phyloP scores from a whole-genome alignment of 2,113 vertebrate genomes.

The Verasper variegatus region DNA sequence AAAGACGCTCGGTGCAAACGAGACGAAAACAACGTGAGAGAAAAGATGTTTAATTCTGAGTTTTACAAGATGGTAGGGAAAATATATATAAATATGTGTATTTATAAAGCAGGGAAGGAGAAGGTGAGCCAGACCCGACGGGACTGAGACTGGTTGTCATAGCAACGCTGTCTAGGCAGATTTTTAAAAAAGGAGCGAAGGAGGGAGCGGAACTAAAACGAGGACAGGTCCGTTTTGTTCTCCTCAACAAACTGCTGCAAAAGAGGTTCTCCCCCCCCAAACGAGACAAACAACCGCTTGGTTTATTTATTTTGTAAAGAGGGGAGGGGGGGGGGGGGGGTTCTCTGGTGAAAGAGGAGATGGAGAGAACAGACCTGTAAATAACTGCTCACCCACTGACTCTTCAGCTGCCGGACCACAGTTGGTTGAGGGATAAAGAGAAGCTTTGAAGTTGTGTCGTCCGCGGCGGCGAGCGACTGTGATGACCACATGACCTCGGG shows the following conservation, averaged over 20 bases:
- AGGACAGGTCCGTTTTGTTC: conserved; percentile 57
- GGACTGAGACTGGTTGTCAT: conserved; percentile 73
- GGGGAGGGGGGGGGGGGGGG: not conserved
- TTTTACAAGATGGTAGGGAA: conserved; percentile 6
- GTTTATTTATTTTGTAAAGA: not conserved
- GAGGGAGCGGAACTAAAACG: conserved; percentile 39
- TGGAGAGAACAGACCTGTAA: conserved; percentile 42
- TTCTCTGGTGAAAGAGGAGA: not conserved
- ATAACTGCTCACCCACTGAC: conserved; percentile 57
- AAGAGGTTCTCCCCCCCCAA: not conserved
- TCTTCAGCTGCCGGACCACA: conserved; percentile 33
- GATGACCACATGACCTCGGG: too few relatives aligned
- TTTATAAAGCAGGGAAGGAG: not conserved
- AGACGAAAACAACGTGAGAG: too few relatives aligned
- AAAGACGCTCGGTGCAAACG: not conserved
- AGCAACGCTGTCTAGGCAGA: conserved; percentile 70
- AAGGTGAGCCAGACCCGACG: conserved; percentile 55
- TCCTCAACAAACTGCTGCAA: conserved; percentile 16
- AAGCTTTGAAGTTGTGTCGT: too few relatives aligned
- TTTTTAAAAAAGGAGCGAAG: conserved; percentile 25
- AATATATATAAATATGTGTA: not conserved
- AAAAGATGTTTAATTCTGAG: not conserved
- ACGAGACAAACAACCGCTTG: not conserved
- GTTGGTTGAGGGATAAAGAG: too few relatives aligned
- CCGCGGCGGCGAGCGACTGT: too few relatives aligned